These are phyloP conservation scores for Macropus fuliginosus DNA, from an alignment of 2,797 vertebrate genomes.

Conservation along the genomic window DNA sequence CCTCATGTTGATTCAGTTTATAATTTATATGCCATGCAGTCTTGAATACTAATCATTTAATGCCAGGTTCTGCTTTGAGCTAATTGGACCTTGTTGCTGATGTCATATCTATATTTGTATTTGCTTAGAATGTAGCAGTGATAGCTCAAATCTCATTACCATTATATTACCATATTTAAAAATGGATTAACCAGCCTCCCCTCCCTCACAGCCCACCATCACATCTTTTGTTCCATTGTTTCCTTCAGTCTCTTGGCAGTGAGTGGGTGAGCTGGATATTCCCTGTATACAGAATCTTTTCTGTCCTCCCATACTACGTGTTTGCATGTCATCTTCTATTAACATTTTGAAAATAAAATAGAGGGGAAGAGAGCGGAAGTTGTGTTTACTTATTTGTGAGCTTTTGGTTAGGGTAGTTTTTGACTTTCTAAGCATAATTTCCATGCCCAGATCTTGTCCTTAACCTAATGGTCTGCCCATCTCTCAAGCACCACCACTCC, in stretches of 20 bases:
- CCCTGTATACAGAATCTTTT: conserved; percentile 51
- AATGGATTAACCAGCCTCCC: conserved; percentile 63
- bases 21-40: conserved; percentile 80
- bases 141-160: conserved; percentile 68
- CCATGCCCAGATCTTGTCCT: background rate
- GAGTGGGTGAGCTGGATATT: conserved; percentile 67
- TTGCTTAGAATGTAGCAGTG: conserved; percentile 75
- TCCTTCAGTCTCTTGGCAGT: conserved; percentile 60
- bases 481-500: background rate
- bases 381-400: background rate
- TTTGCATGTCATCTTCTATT: conserved; percentile 56
- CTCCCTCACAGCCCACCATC: conserved; percentile 58
- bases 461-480: background rate
- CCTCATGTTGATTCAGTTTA: conserved; percentile 78
- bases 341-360: conserved; percentile 63
- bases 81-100: conserved; percentile 83
- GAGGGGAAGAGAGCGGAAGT: conserved; percentile 14
- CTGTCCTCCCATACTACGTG: conserved; percentile 43
- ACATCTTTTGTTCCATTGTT: conserved; percentile 60
- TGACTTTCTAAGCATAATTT: background rate
- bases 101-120: conserved; percentile 78
- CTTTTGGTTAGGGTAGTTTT: background rate
- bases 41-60: conserved; percentile 78
- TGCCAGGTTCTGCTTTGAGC: conserved; percentile 81
- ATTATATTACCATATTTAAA: conserved; percentile 74